Conservation (phyloP, 2,888 invertebrate genomes). For the Acanthosepion pharaonis region DNA sequence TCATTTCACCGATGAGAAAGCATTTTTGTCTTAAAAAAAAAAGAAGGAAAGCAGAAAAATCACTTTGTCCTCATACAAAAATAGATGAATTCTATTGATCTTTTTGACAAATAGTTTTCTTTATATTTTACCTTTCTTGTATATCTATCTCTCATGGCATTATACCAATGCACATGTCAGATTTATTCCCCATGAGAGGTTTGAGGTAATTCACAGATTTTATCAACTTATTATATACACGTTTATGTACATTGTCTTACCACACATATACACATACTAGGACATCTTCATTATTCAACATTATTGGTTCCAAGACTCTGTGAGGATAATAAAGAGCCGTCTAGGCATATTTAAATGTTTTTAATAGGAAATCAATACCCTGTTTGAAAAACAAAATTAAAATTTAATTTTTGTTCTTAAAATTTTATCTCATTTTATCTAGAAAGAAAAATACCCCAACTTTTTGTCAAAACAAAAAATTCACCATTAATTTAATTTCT, state of each 20-base stretch:
- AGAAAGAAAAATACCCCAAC: no score
- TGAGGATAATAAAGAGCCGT: no score
- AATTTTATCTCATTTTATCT: no score
- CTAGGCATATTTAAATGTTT: no score
- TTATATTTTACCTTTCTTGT: not conserved
- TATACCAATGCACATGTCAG: not conserved
- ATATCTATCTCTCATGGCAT: not conserved
- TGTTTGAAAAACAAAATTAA: no score
- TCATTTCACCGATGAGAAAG: not conserved
- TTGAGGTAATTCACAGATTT: not conserved
- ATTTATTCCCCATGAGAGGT: not conserved
- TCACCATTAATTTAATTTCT: no score
- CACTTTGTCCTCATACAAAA: not conserved
- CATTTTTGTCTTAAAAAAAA: not conserved
- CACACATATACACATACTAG: no score
- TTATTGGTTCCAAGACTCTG: no score
- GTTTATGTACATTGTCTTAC: not conserved
- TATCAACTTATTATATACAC: not conserved
- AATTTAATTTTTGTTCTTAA: no score
- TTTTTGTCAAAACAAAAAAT: no score
- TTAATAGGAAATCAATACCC: no score
- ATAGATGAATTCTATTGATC: not conserved
- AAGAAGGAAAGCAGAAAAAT: not conserved
- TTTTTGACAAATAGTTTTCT: not conserved
- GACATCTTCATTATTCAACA: no score